Conservation (phyloP, 2,113 vertebrate genomes). For the Leucosticte australis region DNA sequence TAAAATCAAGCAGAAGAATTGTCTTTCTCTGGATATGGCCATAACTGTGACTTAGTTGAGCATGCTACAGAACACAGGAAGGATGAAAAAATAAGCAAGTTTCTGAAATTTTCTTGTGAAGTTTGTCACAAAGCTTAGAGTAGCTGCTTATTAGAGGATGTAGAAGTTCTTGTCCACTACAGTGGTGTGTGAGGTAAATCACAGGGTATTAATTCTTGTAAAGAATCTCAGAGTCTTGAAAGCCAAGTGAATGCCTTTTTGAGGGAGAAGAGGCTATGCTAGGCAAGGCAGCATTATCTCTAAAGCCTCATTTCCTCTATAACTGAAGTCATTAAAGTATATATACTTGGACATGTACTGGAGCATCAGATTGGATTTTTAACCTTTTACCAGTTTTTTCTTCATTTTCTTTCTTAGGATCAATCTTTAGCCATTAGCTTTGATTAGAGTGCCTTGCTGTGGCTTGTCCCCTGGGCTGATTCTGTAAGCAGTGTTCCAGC, state of each 20-base stretch:
- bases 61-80: neutral
- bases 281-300: neutral
- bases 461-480: neutral
- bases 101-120: neutral
- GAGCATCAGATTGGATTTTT: conserved; percentile 5
- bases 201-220: neutral
- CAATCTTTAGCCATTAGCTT: neutral
- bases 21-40: neutral
- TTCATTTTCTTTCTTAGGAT: neutral
- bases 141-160: neutral
- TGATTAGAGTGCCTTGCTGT: neutral
- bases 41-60: neutral
- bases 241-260: neutral
- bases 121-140: neutral
- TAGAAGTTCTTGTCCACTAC: neutral
- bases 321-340: neutral
- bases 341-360: neutral
- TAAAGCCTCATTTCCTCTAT: neutral
- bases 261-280: neutral
- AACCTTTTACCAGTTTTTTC: neutral
- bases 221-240: neutral
- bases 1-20: neutral
- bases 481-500: neutral
- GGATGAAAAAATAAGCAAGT: neutral
- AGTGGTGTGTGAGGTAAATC: neutral